Evolutionary conservation across 2,113 vertebrate species (phyloP), one percentile per base, ranked within the genome.

Genomic region (Fulmarus glacialis): DNA sequence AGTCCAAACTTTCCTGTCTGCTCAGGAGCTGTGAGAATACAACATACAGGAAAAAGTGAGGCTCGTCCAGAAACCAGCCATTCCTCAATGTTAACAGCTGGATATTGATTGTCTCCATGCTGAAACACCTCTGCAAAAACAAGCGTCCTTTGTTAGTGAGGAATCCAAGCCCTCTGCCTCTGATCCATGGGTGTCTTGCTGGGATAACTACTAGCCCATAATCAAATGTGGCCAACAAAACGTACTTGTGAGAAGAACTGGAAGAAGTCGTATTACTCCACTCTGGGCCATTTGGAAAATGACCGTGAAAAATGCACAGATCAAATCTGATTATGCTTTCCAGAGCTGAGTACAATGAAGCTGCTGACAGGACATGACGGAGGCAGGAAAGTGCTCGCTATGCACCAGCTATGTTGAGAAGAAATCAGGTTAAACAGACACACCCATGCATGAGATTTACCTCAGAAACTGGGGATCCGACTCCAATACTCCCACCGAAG

Each of bases 1-100:
- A 86, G 77, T 97, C 97, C 96, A 97, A 95, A 72, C 23, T 93
- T 96, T 95, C 75, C 78, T 72, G 87, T 95, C 89, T 87, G 42
- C 42, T 93, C 13, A 2, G 78, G 77, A 95, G 73, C 70, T 67
- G 18, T 83, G 79, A 96, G 84, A 93, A 59, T 84, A 91, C 16
- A 68, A 32, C 67, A 79, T 59, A 71, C 56, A 87, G 93, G 82
- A 95, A 97, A 95, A 95, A 90, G 11, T 68, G 71, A 81, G 70
- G 74, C 40, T 93, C 17, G 70, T 60, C 47, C 87, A 95, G 82
- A 96, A 96, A 89, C 34, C 56, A 90, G 32, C 45, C 45, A 55
- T 94, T 93, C 77, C 27, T 94, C 86, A 85, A 0, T 43, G 60
- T 75, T 82, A 83, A 68, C 70, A 86, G 32, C 53, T 77, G 73